phyloP scores from a whole-genome alignment of 2,113 vertebrate species.

The Suricata suricatta region DNA sequence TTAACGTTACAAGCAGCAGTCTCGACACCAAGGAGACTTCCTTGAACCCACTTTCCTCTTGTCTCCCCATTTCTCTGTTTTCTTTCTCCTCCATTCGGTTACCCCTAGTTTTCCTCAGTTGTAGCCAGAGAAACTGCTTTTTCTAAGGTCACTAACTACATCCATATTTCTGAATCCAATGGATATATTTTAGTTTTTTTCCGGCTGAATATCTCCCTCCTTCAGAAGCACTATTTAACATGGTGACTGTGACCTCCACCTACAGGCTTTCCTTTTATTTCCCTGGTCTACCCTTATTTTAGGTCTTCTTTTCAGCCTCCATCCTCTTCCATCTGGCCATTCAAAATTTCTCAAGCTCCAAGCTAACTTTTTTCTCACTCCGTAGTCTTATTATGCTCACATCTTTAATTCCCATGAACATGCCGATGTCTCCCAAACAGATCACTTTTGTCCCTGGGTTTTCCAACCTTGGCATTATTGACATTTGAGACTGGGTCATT shows the following conservation, averaged over 20 bases:
- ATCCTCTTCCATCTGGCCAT: conserved; percentile 30
- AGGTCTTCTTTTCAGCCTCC: background rate
- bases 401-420: background rate
- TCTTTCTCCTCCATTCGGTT: background rate
- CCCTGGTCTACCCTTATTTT: conserved; percentile 4
- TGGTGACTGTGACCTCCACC: background rate
- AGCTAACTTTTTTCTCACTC: background rate
- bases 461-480: background rate
- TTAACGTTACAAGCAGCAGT: background rate
- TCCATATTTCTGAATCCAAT: background rate
- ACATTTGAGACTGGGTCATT: background rate
- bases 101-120: background rate
- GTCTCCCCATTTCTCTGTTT: background rate
- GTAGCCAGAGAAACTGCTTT: background rate
- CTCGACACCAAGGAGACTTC: background rate
- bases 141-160: background rate
- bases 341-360: conserved; percentile 23
- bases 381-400: background rate
- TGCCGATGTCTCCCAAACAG: background rate
- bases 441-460: background rate
- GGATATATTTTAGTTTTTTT: background rate
- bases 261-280: conserved; percentile 42
- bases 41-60: background rate
- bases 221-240: conserved; percentile 22
- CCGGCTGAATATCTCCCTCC: background rate